Evolutionary conservation across 2,797 vertebrate species (phyloP).

Genomic region (Leuciscus waleckii): DNA sequence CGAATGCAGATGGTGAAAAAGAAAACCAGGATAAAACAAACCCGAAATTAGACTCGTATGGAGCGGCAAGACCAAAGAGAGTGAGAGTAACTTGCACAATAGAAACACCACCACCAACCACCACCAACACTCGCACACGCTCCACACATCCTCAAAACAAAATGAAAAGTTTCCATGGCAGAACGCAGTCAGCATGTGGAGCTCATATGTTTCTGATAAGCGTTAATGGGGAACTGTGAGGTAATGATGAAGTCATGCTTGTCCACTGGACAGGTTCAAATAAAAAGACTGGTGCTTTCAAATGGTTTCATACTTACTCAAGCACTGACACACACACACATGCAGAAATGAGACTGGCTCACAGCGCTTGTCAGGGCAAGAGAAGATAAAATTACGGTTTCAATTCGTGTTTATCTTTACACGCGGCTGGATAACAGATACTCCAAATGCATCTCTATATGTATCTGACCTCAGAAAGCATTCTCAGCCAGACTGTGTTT

Average conservation of each 20-base stretch:
- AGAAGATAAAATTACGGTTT: conserved; percentile 21
- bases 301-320: conserved; percentile 47
- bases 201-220: conserved; percentile 80
- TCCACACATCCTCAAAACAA: conserved; percentile 53
- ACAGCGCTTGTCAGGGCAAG: conserved; percentile 30
- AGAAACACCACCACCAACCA: conserved; percentile 63
- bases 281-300: conserved; percentile 61
- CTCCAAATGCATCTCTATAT: neutral
- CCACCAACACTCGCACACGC: conserved; percentile 40
- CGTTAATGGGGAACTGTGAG: conserved; percentile 72
- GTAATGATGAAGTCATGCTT: conserved; percentile 80
- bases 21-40: conserved; percentile 63
- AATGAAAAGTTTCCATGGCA: conserved; percentile 70
- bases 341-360: neutral
- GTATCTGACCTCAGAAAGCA: conserved; percentile 10
- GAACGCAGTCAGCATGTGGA: conserved; percentile 66
- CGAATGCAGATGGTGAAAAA: conserved; percentile 6
- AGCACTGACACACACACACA: conserved; percentile 10
- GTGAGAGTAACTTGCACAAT: conserved; percentile 58
- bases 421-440: neutral
- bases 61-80: conserved; percentile 43
- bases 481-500: neutral
- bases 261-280: conserved; percentile 77
- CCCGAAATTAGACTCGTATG: conserved; percentile 65
- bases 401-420: neutral